Conservation (phyloP, 2,888 invertebrate species). For the Acanthosepion pharaonis region DNA sequence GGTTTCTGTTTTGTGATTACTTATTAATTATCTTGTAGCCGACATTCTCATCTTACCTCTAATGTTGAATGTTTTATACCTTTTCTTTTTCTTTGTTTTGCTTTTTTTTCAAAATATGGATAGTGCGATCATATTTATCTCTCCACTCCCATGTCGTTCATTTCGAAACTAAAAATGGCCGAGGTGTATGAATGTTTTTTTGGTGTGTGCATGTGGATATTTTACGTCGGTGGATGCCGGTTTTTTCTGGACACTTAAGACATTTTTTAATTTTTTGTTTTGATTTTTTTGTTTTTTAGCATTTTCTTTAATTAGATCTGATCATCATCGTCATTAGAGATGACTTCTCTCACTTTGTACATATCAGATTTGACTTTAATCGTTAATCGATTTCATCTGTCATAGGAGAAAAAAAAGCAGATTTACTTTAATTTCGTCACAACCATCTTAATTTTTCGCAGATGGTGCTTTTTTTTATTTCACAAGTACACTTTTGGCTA, state of each 20-base stretch:
- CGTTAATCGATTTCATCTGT: neutral
- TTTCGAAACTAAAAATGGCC: constrained; percentile 20
- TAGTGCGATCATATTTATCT: too few species aligned
- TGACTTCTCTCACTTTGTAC: neutral
- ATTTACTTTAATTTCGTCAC: neutral
- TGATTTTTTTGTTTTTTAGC: neutral
- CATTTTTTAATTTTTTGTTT: neutral
- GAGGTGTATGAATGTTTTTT: neutral
- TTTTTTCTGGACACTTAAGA: neutral
- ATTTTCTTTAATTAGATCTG: neutral
- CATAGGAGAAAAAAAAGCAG: neutral
- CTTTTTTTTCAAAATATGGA: neutral
- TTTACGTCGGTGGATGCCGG: neutral
- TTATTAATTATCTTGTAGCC: neutral
- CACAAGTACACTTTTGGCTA: too few species aligned
- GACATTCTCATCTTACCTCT: neutral
- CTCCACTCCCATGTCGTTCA: neutral
- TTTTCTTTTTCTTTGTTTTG: neutral
- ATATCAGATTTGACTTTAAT: neutral
- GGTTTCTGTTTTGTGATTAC: neutral
- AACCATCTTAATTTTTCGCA: neutral
- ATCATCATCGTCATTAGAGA: neutral
- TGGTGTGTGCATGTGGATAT: neutral
- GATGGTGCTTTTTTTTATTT: neutral
- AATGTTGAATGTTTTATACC: neutral